Percentiles rank a stretch among this genome's conserved stretches.
Evolutionary conservation across 1,140 invertebrate species (phyloP).

Genomic region (Lysiphlebus fabarum): DNA sequence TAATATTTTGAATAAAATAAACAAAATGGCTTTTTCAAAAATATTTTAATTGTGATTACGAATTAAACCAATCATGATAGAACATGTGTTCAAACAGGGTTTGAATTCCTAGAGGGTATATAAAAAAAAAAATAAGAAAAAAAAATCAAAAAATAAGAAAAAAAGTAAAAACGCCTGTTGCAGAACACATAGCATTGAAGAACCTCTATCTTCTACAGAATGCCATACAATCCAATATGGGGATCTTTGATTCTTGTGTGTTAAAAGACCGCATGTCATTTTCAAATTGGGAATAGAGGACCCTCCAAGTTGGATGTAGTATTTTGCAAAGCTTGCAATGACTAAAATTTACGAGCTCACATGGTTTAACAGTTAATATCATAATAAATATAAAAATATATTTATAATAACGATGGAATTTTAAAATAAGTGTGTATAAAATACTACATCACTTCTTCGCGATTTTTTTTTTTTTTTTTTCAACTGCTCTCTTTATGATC

Average conservation of each 20-base stretch:
- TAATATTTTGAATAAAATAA: conserved; percentile 9
- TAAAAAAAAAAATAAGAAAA: too few relatives aligned
- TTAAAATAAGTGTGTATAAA: background rate
- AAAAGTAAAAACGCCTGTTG: conserved; percentile 48
- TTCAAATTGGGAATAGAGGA: too few relatives aligned
- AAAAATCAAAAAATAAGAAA: too few relatives aligned
- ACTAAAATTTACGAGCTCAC: conserved; percentile 26
- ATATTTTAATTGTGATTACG: conserved; percentile 43
- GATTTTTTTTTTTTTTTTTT: conserved; percentile 1
- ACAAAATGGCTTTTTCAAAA: conserved; percentile 39
- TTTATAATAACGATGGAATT: too few relatives aligned
- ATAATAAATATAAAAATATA: background rate
- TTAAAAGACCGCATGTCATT: too few relatives aligned
- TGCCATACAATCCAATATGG: conserved; percentile 36
- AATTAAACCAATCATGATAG: conserved; percentile 37
- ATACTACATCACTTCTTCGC: background rate
- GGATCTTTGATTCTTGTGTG: conserved; percentile 40
- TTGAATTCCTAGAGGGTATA: background rate
- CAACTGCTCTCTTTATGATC: too few relatives aligned
- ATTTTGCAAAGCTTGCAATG: background rate
- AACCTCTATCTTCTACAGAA: conserved; percentile 19
- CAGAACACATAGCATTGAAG: conserved; percentile 5
- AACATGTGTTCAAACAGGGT: conserved; percentile 35
- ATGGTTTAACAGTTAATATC: conserved; percentile 12
- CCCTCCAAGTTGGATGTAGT: background rate